Evolutionary conservation across 2,888 invertebrate genomes (phyloP).

Genomic region (Perizoma affinitatum): DNA sequence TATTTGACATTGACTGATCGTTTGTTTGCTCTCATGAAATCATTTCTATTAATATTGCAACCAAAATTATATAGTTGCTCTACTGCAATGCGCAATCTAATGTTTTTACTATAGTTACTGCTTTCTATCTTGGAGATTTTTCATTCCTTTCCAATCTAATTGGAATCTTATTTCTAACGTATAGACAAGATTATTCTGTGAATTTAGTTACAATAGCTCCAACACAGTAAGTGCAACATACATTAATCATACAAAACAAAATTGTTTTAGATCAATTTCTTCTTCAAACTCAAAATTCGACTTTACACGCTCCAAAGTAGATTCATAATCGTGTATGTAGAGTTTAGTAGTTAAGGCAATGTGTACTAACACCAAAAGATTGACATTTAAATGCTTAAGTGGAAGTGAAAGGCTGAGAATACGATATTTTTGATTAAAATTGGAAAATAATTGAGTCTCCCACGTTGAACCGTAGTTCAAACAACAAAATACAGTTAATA

Average conservation of each 20-base stretch:
- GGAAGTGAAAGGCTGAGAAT: slow-evolving; percentile 81
- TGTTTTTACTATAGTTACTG: slow-evolving; percentile 69
- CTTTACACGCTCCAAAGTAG: slow-evolving; percentile 40
- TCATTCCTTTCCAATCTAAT: slow-evolving; percentile 49
- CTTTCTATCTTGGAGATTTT: slow-evolving; percentile 50
- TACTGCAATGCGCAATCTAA: slow-evolving; percentile 65
- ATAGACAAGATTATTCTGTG: slow-evolving; percentile 12
- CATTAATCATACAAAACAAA: slow-evolving; percentile 81
- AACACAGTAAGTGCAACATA: slow-evolving; percentile 62
- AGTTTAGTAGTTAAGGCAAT: slow-evolving; percentile 55
- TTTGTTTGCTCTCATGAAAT: slow-evolving; percentile 15
- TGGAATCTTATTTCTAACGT: slow-evolving; percentile 13
- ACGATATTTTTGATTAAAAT: slow-evolving; percentile 83
- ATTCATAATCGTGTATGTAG: slow-evolving; percentile 41
- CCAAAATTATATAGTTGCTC: slow-evolving; percentile 41
- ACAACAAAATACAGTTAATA: slow-evolving; percentile 46
- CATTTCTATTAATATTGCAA: slow-evolving; percentile 51
- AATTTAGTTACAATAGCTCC: slow-evolving; percentile 46
- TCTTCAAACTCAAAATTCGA: slow-evolving; percentile 39
- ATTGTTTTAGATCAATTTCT: slow-evolving; percentile 68
- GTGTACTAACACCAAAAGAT: slow-evolving; percentile 66
- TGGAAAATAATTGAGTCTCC: slow-evolving; percentile 84
- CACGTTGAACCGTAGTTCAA: slow-evolving; percentile 68
- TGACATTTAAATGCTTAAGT: slow-evolving; percentile 83
- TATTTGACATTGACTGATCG: slow-evolving; percentile 36